phyloP scores from a whole-genome alignment of 2,113 vertebrate species.

The Ciconia boyciana region DNA sequence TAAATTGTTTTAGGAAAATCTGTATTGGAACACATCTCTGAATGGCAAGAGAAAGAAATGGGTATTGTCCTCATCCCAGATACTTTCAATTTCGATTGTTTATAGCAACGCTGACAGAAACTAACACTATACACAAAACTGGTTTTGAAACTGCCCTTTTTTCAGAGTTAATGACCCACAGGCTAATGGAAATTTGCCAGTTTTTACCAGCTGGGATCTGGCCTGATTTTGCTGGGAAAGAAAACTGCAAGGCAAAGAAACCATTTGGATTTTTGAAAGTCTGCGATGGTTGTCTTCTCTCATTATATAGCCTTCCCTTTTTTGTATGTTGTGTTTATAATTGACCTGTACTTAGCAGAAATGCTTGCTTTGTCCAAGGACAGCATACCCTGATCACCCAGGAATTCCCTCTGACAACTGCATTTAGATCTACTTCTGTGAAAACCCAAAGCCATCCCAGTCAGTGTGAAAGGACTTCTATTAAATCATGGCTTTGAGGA shows the following conservation, averaged over 20 bases:
- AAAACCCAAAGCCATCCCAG: neutral
- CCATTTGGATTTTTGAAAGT: conserved; percentile 17
- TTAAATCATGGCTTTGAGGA: neutral
- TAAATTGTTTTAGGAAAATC: neutral
- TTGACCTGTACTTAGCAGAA: neutral
- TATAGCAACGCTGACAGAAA: conserved; percentile 61
- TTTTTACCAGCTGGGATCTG: conserved; percentile 59
- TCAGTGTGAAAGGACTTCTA: neutral
- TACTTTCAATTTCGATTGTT: conserved; percentile 61
- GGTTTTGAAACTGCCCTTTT: conserved; percentile 59
- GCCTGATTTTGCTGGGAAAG: conserved; percentile 57
- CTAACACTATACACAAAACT: conserved; percentile 44
- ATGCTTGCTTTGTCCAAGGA: neutral
- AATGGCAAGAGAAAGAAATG: conserved; percentile 39
- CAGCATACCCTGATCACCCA: rapidly evolving
- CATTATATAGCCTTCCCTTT: neutral
- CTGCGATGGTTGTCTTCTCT: neutral
- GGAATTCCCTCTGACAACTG: neutral
- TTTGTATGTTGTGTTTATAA: neutral
- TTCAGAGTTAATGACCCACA: conserved; percentile 61
- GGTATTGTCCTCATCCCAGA: conserved; percentile 37
- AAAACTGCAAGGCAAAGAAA: conserved; percentile 31
- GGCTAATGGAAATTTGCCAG: conserved; percentile 58
- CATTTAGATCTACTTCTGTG: neutral
- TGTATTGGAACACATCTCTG: neutral